A percentile compares a stretch with the other conserved stretches of the same genome.
Conservation (phyloP, 2,113 vertebrate genomes). For the Symphodus melops region DNA sequence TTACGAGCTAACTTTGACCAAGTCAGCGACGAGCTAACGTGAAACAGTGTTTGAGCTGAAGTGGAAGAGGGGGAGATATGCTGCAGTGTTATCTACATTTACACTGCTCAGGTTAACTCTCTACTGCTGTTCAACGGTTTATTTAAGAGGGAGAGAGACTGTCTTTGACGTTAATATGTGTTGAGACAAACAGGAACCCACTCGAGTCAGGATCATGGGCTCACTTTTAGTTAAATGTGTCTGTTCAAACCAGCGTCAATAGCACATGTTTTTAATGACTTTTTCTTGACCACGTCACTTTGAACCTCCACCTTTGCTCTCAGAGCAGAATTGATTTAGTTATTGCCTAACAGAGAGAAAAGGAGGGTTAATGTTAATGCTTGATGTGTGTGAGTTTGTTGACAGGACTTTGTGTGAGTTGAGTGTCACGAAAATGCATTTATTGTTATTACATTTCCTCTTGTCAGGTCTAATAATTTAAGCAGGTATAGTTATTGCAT, state of each 20-base stretch:
- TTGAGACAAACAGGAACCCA: slow-evolving; percentile 8
- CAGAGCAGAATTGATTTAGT: not conserved
- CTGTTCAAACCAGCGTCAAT: not conserved
- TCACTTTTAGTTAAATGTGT: not conserved
- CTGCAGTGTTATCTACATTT: not conserved
- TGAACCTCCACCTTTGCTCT: not conserved
- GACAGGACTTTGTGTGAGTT: not conserved
- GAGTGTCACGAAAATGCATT: not conserved
- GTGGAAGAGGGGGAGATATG: not conserved
- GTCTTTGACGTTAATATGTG: not conserved
- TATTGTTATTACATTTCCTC: too few relatives aligned
- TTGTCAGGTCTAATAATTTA: not conserved
- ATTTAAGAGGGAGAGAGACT: not conserved
- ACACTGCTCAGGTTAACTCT: not conserved
- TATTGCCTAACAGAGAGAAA: not conserved
- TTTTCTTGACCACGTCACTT: not conserved
- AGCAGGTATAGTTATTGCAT: not conserved
- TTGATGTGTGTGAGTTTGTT: not conserved
- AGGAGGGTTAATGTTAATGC: not conserved
- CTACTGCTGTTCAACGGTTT: not conserved
- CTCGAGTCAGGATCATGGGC: not conserved
- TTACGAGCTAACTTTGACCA: slow-evolving; percentile 64
- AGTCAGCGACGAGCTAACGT: slow-evolving; percentile 53
- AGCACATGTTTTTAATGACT: not conserved
- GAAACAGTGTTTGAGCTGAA: slow-evolving; percentile 38